Evolutionary conservation across 2,797 vertebrate species (phyloP).

Genomic region (Natrix natrix): DNA sequence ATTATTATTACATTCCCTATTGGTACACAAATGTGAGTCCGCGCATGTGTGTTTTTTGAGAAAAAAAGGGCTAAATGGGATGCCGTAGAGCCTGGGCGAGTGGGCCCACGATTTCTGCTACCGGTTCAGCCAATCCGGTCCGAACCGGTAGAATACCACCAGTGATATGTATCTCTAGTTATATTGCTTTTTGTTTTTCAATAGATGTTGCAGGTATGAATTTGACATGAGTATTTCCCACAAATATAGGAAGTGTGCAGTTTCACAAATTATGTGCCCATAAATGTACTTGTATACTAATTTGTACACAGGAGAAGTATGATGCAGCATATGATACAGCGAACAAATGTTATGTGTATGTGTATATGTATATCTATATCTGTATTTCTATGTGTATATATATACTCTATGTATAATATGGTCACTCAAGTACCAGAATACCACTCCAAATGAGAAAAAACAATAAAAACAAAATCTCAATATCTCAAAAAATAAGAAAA

Average conservation of each 20-base stretch:
- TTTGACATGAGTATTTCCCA: conserved; percentile 11
- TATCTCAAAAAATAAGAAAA: background rate
- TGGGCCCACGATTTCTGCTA: no score
- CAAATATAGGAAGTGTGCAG: background rate
- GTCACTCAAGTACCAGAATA: background rate
- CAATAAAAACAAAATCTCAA: background rate
- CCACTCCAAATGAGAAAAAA: background rate
- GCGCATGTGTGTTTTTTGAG: no score
- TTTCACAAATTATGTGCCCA: background rate
- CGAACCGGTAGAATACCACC: no score
- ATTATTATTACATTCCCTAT: no score
- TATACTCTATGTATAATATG: background rate
- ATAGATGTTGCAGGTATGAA: background rate
- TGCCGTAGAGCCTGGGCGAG: no score
- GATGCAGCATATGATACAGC: background rate
- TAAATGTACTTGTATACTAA: background rate
- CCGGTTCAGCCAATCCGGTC: no score
- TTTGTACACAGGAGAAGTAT: background rate
- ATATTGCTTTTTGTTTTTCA: conserved; percentile 35
- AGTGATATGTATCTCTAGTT: background rate
- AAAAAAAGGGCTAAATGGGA: no score
- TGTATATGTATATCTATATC: background rate
- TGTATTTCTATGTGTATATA: background rate
- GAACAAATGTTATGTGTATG: no score
- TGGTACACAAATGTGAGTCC: no score